Conservation (phyloP, 2,888 invertebrate genomes). For the Meiosimyza platycephala region DNA sequence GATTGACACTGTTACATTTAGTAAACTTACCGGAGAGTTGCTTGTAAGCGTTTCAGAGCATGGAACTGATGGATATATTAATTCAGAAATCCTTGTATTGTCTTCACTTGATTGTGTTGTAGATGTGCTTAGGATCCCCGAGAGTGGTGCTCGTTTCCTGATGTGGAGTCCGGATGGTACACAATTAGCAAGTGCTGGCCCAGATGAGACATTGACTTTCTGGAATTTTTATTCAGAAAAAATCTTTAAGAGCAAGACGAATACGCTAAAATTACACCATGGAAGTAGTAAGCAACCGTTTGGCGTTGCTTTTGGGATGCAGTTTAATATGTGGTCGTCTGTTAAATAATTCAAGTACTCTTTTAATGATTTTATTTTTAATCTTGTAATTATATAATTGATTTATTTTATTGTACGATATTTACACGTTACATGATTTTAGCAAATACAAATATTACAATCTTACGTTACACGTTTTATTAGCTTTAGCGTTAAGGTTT, state of each 20-base stretch:
- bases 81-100: conserved; percentile 61
- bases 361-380: not conserved
- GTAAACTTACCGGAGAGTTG: conserved; percentile 66
- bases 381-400: not conserved
- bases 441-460: not conserved
- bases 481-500: too few species aligned
- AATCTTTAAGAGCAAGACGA: conserved; percentile 4
- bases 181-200: conserved; percentile 63
- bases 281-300: conserved; percentile 31
- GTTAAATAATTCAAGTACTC: conserved; percentile 40
- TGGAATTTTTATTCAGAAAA: conserved; percentile 62
- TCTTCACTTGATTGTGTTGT: conserved; percentile 63
- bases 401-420: conserved; percentile 1
- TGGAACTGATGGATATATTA: conserved; percentile 49
- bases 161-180: conserved; percentile 63
- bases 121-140: conserved; percentile 57
- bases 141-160: conserved; percentile 59
- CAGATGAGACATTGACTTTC: conserved; percentile 66
- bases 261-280: conserved; percentile 9
- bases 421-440: not conserved
- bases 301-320: conserved; percentile 41
- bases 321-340: conserved; percentile 45
- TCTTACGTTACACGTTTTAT: too few species aligned
- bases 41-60: conserved; percentile 60
- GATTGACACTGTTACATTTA: conserved; percentile 65